These are phyloP conservation scores for Ctenochaetus hawaiiensis DNA, from an alignment of 2,797 vertebrate species.

Conservation along the genomic window DNA sequence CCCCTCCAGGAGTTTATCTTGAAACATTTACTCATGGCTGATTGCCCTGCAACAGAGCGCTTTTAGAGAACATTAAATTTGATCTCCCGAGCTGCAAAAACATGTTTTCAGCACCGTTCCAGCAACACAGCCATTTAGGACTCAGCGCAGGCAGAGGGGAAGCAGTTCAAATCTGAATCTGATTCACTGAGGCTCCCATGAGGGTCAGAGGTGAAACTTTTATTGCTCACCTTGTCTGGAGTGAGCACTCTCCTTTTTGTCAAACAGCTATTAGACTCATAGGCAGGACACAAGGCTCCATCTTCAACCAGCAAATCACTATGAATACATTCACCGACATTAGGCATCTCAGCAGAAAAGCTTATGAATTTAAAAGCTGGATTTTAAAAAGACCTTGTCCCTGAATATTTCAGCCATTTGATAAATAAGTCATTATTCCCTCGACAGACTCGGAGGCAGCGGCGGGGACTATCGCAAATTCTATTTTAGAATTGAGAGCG, in stretches of 20 bases:
- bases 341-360: constrained; percentile 65
- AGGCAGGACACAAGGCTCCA: constrained; percentile 19
- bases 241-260: constrained; percentile 29
- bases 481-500: constrained; percentile 62
- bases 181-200: constrained; percentile 9
- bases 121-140: constrained; percentile 39
- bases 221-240: neutral
- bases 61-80: constrained; percentile 54
- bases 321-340: constrained; percentile 72
- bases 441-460: constrained; percentile 45
- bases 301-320: constrained; percentile 53
- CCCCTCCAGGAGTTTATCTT: constrained; percentile 71
- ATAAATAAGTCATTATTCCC: constrained; percentile 82
- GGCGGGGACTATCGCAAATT: constrained; percentile 61
- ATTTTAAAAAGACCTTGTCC: constrained; percentile 60
- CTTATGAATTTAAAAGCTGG: constrained; percentile 64
- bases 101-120: constrained; percentile 47
- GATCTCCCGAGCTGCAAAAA: constrained; percentile 51
- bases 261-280: constrained; percentile 55
- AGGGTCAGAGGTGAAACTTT: constrained; percentile 67
- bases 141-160: constrained; percentile 32
- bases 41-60: constrained; percentile 55
- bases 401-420: constrained; percentile 77
- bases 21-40: constrained; percentile 70
- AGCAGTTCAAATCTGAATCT: constrained; percentile 6